Conservation (phyloP, 2,113 vertebrate species). For the Rhabdomys dilectus region DNA sequence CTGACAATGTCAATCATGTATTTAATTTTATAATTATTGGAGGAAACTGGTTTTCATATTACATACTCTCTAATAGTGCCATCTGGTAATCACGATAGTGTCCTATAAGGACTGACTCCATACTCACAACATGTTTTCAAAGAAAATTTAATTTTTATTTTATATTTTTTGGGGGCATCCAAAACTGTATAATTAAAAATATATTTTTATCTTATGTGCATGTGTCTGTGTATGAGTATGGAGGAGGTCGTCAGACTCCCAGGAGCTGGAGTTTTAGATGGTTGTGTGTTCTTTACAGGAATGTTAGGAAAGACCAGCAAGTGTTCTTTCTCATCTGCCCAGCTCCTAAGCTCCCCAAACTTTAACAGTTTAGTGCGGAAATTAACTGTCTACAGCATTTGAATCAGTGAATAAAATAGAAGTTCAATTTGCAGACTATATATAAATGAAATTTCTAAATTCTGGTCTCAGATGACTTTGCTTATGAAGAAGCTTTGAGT, state of each 20-base stretch:
- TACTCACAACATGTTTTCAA: not conserved
- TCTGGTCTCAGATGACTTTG: not conserved
- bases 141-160: not conserved
- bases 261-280: not conserved
- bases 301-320: not conserved
- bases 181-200: not conserved
- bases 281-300: not conserved
- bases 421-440: accelerated
- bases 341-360: no score
- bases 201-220: not conserved
- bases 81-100: not conserved
- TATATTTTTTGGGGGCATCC: not conserved
- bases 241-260: not conserved
- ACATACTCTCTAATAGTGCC: accelerated
- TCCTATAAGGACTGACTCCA: no score
- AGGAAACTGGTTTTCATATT: no score
- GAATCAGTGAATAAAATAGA: not conserved
- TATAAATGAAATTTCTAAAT: not conserved
- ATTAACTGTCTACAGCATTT: not conserved
- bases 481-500: not conserved
- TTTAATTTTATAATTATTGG: not conserved
- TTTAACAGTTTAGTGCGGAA: not conserved
- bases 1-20: not conserved
- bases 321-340: not conserved
- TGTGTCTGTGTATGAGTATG: not conserved